Conservation (phyloP, 2,888 invertebrate genomes). For the Xestoiulus laeticollis region DNA sequence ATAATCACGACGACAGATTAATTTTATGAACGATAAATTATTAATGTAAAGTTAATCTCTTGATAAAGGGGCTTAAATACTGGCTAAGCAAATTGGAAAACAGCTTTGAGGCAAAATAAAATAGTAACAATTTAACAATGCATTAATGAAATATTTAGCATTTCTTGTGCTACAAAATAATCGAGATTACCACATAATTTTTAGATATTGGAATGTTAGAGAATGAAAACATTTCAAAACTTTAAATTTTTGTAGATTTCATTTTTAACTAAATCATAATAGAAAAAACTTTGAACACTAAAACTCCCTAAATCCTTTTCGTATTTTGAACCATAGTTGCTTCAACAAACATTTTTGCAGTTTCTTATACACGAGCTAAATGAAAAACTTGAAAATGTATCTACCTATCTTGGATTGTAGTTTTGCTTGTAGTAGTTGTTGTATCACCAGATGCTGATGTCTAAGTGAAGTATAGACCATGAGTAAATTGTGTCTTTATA, state of each 20-base stretch:
- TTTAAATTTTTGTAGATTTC: neutral
- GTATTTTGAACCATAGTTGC: neutral
- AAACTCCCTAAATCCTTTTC: neutral
- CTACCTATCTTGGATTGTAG: neutral
- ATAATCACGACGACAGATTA: neutral
- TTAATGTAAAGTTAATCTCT: neutral
- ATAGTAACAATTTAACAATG: neutral
- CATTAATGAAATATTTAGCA: neutral
- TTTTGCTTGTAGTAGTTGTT: neutral
- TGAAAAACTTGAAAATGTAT: neutral
- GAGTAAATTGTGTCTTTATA: slow-evolving; percentile 33
- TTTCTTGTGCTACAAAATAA: neutral
- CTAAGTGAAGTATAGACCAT: slow-evolving; percentile 32
- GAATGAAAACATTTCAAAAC: neutral
- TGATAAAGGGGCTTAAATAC: neutral
- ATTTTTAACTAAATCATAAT: neutral
- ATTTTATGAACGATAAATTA: neutral
- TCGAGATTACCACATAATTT: neutral
- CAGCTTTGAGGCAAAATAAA: neutral
- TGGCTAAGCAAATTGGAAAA: slow-evolving; percentile 3
- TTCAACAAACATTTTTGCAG: neutral
- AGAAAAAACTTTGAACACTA: too few species aligned
- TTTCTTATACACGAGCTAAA: neutral
- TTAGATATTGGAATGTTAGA: neutral
- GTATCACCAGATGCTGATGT: slow-evolving; percentile 44